phyloP scores from a whole-genome alignment of 2,113 vertebrate species.

The Pterocles gutturalis region DNA sequence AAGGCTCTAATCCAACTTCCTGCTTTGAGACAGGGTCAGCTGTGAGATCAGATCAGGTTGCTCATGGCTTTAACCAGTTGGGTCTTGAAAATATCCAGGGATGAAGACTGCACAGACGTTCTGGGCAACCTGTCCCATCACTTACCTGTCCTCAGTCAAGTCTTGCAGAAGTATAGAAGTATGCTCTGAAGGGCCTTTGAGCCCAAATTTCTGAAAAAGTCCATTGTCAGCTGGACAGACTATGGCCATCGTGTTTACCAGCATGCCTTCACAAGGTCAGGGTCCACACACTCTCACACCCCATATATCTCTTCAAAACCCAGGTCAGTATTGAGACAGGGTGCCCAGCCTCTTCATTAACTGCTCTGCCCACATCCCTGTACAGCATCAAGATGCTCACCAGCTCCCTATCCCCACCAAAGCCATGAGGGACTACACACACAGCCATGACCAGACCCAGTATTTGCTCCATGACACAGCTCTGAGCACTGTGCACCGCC shows the following conservation, averaged over 20 bases:
- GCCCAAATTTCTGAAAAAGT: not conserved
- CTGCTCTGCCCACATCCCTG: not conserved
- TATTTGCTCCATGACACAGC: not conserved
- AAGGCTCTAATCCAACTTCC: not conserved
- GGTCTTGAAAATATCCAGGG: not conserved
- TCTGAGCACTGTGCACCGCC: not conserved
- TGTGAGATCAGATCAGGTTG: not conserved
- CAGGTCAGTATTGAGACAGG: accelerated
- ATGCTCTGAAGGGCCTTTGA: not conserved
- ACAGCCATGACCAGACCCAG: not conserved
- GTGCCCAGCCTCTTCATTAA: not conserved
- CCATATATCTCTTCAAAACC: not conserved
- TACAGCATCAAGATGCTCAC: not conserved
- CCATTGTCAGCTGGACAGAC: not conserved
- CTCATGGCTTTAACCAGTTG: not conserved
- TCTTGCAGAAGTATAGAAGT: not conserved
- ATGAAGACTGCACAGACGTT: not conserved
- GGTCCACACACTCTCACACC: accelerated
- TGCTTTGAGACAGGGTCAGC: not conserved
- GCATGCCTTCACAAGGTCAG: not conserved
- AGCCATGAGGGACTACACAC: not conserved
- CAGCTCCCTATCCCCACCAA: not conserved
- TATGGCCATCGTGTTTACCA: not conserved
- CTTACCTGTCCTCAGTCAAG: not conserved
- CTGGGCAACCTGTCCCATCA: not conserved